Base-by-base conservation (phyloP, 2,797 vertebrate genomes). In the Rhinella marina region DNA sequence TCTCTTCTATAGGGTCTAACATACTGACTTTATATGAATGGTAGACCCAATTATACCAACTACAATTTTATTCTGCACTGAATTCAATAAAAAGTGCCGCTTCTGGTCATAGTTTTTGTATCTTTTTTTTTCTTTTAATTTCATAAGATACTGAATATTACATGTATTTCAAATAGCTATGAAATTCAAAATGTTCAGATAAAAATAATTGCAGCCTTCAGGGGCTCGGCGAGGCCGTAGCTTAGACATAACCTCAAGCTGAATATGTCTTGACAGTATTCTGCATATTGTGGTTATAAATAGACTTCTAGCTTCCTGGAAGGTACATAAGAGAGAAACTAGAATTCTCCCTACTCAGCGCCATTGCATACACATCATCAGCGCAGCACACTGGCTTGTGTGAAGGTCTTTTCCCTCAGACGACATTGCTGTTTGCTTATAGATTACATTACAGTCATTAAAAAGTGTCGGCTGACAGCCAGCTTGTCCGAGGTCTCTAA, bases 231-330 rank as follows among this genome's bases (percentile, higher is more conserved):
- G 54, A 72, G 32, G 76, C 19, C 52, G 61, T 86, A 56, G 64
- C 64, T 86, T 50, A 81, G 66, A 86, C 77, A 86, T 72, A n/a
- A 57, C 77, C 77, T 16, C 59, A 27, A 59, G 85, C 64, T 70
- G 29, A 80, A 86, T 32, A 80, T 80, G 62, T 81, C 75, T 70
- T 80, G 50, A 80, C 52, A 81, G 64, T 70, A 29, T 57, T 72
- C 76, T 57, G 54, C 23, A 59, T 54, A 25, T 12, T 77, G 50
- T 1, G 29, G 75, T 66, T 86, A 86, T 86, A 80, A 86, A 86
- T 81, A 72, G 64, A 72, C 32, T 19, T 9, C 64, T 72, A 25
- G 81, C 77, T 86, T 72, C 64, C 85, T 86, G 76, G 62, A 72
- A 70, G 85, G 61, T 56, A 50, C 23, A 48, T 27, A 72, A 48